Evolutionary conservation across 2,113 vertebrate genomes (phyloP).

Genomic region (Azemiops feae): DNA sequence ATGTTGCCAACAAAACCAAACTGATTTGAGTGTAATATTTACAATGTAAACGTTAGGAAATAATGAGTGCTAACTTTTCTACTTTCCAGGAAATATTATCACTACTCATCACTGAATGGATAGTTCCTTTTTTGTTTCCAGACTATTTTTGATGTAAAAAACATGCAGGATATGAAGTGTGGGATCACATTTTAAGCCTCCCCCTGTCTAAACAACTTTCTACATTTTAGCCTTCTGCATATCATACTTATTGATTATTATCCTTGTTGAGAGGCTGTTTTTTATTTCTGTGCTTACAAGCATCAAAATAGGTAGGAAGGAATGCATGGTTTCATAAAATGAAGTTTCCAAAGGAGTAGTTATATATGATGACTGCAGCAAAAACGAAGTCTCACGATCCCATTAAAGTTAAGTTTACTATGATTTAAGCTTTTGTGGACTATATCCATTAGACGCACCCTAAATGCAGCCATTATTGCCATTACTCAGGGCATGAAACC

Average conservation of each 20-base stretch:
- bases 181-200: background rate
- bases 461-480: background rate
- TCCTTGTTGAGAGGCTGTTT: background rate
- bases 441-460: background rate
- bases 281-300: background rate
- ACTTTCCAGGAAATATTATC: background rate
- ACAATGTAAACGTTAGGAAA: background rate
- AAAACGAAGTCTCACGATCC: background rate
- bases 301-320: background rate
- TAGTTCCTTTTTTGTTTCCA: background rate
- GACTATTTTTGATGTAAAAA: background rate
- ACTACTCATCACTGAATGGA: background rate
- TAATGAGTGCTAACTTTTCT: background rate
- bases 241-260: background rate
- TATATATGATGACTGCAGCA: background rate
- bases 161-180: background rate
- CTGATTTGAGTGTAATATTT: background rate
- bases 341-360: background rate
- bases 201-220: background rate
- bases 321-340: background rate
- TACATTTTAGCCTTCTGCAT: background rate
- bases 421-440: background rate
- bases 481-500: background rate
- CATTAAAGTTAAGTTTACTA: background rate
- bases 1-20: background rate